These are phyloP conservation scores for Cylindroiulus punctatus DNA, from an alignment of 2,888 invertebrate species.

Conservation along the genomic window DNA sequence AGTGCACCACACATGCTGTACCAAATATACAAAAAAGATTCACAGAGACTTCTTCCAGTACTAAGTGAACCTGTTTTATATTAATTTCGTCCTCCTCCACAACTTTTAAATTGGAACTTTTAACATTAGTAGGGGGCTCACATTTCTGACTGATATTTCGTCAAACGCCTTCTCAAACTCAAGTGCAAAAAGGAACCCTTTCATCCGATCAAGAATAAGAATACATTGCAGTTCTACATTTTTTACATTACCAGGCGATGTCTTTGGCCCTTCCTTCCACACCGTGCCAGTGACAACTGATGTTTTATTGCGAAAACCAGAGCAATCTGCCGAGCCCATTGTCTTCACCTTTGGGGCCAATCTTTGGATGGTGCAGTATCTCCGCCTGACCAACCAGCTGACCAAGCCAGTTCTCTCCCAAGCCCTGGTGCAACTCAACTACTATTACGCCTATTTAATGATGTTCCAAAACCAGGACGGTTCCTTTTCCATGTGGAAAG, in stretches of 20 bases:
- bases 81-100: too few species aligned
- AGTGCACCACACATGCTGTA: too few species aligned
- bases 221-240: not conserved
- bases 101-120: too few species aligned
- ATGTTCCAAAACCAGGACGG: slow-evolving; percentile 61
- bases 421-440: slow-evolving; percentile 55
- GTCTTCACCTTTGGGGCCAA: slow-evolving; percentile 71
- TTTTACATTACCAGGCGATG: slow-evolving; percentile 66
- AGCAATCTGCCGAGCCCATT: slow-evolving; percentile 69
- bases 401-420: slow-evolving; percentile 41
- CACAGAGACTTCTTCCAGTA: too few species aligned
- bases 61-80: too few species aligned
- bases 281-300: slow-evolving; percentile 62
- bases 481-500: slow-evolving; percentile 66
- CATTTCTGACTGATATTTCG: too few species aligned
- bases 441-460: slow-evolving; percentile 58
- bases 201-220: not conserved
- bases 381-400: slow-evolving; percentile 69
- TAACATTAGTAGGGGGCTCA: too few species aligned
- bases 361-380: slow-evolving; percentile 70
- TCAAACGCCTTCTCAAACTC: too few species aligned
- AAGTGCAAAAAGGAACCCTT: not conserved
- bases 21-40: too few species aligned
- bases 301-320: slow-evolving; percentile 65
- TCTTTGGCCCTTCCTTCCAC: slow-evolving; percentile 69